Conservation (phyloP, 2,113 vertebrate species). For the Plecturocebus donacophilus region DNA sequence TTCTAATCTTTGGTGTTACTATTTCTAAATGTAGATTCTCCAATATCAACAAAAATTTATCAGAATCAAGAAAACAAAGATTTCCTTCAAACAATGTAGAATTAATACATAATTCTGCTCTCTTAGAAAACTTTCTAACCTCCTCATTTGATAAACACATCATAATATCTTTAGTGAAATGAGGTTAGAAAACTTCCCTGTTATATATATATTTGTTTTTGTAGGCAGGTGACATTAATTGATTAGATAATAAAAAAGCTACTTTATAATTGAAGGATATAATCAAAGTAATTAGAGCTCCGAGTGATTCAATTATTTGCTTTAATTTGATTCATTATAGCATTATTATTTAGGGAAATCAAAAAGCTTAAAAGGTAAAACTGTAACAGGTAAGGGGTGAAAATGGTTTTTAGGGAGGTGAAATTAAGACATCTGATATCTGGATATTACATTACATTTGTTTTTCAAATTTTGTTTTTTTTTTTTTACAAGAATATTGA, state of each 20-base stretch:
- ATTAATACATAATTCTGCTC: neutral
- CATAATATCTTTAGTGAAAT: slow-evolving; percentile 8
- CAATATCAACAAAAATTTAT: neutral
- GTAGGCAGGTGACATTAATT: slow-evolving; percentile 38
- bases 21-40: neutral
- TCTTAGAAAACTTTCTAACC: neutral
- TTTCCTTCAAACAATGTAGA: neutral
- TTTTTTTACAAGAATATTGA: neutral
- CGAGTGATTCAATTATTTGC: slow-evolving; percentile 25
- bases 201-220: slow-evolving; percentile 52
- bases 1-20: neutral
- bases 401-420: neutral
- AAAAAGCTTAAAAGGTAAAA: neutral
- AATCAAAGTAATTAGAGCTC: slow-evolving; percentile 59
- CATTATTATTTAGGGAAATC: slow-evolving; percentile 33
- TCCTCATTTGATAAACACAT: neutral
- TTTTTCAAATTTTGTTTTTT: neutral
- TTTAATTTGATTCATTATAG: slow-evolving; percentile 39
- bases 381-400: neutral
- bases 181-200: neutral
- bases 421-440: neutral
- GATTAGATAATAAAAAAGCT: slow-evolving; percentile 55
- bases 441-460: neutral
- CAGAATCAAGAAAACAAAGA: neutral
- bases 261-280: slow-evolving; percentile 43